Conservation (phyloP, 2,888 invertebrate species). For the Strigamia transsilvanica region DNA sequence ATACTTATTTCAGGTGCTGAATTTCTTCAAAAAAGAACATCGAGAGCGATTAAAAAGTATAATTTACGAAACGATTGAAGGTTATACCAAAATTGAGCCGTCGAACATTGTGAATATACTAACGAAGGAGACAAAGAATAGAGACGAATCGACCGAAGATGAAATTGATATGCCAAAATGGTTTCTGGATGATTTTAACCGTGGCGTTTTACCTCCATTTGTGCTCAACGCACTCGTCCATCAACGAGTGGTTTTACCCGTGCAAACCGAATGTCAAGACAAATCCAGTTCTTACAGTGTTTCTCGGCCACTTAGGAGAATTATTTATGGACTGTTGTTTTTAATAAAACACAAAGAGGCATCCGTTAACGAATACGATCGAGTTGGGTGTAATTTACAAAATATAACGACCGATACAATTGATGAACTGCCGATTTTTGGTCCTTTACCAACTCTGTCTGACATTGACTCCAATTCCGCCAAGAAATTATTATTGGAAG, state of each 20-base stretch:
- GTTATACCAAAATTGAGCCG: slow-evolving; percentile 59
- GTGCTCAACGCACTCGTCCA: slow-evolving; percentile 68
- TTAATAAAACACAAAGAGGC: slow-evolving; percentile 54
- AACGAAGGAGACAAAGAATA: slow-evolving; percentile 58
- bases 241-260: slow-evolving; percentile 60
- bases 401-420: slow-evolving; percentile 14
- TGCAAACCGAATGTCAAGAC: slow-evolving; percentile 61
- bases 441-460: slow-evolving; percentile 31
- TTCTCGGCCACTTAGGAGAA: slow-evolving; percentile 59
- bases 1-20: slow-evolving; percentile 58
- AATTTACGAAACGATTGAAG: slow-evolving; percentile 60
- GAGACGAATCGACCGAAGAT: slow-evolving; percentile 42
- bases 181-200: slow-evolving; percentile 73
- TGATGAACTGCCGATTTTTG: slow-evolving; percentile 4
- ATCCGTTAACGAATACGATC: slow-evolving; percentile 40
- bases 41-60: slow-evolving; percentile 58
- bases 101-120: slow-evolving; percentile 57
- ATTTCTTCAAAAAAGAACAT: slow-evolving; percentile 58
- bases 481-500: slow-evolving; percentile 6
- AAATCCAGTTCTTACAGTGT: slow-evolving; percentile 59
- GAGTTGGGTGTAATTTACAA: not conserved
- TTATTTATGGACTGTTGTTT: slow-evolving; percentile 62
- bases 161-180: slow-evolving; percentile 68
- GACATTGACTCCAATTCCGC: not conserved
- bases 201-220: slow-evolving; percentile 71